Evolutionary conservation across 64 coral and sea anemone species (phyloP).

Genomic region (Acropora yongei): DNA sequence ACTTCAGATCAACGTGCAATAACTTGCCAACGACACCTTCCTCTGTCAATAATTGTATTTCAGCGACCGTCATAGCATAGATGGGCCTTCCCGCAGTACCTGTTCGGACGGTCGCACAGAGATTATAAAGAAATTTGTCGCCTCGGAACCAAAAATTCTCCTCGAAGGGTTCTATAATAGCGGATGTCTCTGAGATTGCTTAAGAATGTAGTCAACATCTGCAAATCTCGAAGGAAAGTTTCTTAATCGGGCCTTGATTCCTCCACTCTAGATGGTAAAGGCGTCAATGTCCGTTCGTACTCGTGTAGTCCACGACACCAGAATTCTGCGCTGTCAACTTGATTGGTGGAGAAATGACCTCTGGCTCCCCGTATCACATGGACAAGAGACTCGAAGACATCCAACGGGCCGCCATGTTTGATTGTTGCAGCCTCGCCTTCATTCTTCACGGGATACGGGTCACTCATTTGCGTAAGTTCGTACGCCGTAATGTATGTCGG

Average conservation of each 20-base stretch:
- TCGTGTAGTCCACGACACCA: conserved; percentile 14
- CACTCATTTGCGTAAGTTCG: neutral
- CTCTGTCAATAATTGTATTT: too few species aligned
- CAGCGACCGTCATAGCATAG: too few species aligned
- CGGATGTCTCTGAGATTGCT: neutral
- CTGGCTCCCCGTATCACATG: too few species aligned
- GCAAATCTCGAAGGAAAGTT: neutral
- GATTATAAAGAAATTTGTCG: too few species aligned
- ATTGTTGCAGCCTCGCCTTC: neutral
- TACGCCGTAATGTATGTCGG: too few species aligned
- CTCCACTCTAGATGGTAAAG: conserved; percentile 3
- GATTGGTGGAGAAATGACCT: neutral
- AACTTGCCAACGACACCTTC: too few species aligned
- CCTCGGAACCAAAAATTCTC: neutral
- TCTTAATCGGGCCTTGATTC: conserved; percentile 23
- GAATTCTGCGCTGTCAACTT: conserved; percentile 31
- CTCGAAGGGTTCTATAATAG: neutral
- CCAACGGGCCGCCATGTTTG: neutral
- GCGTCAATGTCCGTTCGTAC: conserved; percentile 13
- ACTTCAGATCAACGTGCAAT: too few species aligned
- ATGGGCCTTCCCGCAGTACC: too few species aligned
- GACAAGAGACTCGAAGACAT: too few species aligned
- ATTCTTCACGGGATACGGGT: neutral
- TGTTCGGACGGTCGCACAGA: too few species aligned
- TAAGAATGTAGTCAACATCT: neutral